Evolutionary conservation across 2,888 invertebrate genomes (phyloP).

Genomic region (Arrhopalites spinosus): DNA sequence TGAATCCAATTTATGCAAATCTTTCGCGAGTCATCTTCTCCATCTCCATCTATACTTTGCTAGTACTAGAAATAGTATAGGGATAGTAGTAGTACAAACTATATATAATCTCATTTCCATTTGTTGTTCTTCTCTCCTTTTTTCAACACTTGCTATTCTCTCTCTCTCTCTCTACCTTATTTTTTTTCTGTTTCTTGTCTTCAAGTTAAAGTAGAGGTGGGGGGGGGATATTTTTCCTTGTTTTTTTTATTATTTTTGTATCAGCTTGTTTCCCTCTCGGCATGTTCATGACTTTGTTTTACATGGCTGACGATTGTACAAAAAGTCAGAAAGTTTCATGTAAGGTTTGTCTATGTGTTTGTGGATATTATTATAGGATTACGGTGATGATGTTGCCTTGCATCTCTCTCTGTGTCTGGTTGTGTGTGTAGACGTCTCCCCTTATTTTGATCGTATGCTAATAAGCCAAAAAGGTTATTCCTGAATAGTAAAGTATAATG

Average conservation of each 20-base stretch:
- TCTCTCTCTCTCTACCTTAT: background rate
- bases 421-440: too few relatives aligned
- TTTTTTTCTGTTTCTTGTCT: background rate
- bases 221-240: background rate
- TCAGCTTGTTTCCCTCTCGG: background rate
- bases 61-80: too few relatives aligned
- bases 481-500: too few relatives aligned
- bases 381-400: conserved; percentile 3
- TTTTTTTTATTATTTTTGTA: background rate
- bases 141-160: background rate
- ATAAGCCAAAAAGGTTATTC: too few relatives aligned
- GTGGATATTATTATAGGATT: conserved; percentile 3
- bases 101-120: background rate
- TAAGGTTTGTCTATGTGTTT: background rate
- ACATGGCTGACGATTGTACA: background rate
- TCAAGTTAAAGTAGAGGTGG: background rate
- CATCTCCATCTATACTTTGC: background rate
- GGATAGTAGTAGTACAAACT: too few relatives aligned
- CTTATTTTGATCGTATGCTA: too few relatives aligned
- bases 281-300: background rate
- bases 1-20: conserved; percentile 3
- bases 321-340: background rate
- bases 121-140: background rate
- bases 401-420: background rate
- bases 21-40: background rate